Evolutionary conservation across 2,888 invertebrate species (phyloP), one percentile per base, ranked within the genome.

Genomic region (Microplitis deprimator): DNA sequence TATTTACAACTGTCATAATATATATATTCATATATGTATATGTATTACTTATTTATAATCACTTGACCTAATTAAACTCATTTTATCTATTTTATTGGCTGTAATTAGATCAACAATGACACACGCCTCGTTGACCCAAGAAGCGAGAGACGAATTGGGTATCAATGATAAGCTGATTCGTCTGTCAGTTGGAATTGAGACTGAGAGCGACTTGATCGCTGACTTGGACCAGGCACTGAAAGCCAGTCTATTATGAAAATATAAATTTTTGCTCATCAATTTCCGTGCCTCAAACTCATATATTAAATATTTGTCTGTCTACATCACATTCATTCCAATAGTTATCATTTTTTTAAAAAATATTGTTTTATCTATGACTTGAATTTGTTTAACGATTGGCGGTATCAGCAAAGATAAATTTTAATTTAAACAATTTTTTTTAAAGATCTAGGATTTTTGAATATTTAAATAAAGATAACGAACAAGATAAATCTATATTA

Each of bases 161-260:
- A 97, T 99, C 81, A 94, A 94, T 0, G 95, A 97, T 87, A 93
- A 94, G 60, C 91, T 98, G 38, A 92, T 99, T 74, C 92, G 98
- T 81, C 90, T 99, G 40, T 98, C 97, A 0, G 95, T 98, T 73
- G 98, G 98, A 4, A 90, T 98, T 41, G 98, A 99, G 91, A 95
- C 96, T 83, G 91, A 92, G 3, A 93, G 94, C 62, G 98, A 99
- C 91, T 92, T 99, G 73, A 92, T 98, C 72, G 91, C 92, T 8
- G 98, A 99, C 90, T 90, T 99, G 61, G 92, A 95, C 79, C 94
- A 95, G 88, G 98, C 98, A 6, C 91, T 99, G 8, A 92, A 93
- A 79, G 90, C 88, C 78, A 84, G 87, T 70, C 79, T 82, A 71
- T 84, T 69, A 59, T 81, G 68, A 80, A 40, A 17, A 65, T n/a